A percentile compares a stretch with the other conserved stretches of the same genome.
Conservation (phyloP, 1,140 invertebrate genomes). For the Helicorthomorpha holstii region DNA sequence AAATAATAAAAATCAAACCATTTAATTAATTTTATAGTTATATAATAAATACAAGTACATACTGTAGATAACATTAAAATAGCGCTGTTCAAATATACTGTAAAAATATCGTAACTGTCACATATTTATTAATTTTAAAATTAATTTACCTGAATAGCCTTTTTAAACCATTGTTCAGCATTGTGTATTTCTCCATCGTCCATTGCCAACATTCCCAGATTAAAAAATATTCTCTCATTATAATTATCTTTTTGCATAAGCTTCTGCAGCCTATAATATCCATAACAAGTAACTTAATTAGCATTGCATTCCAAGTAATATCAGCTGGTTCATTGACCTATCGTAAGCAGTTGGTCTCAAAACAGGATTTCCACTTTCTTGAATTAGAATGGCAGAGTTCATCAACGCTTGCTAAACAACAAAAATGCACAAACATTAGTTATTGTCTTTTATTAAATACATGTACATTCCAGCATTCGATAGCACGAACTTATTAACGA, state of each 20-base stretch:
- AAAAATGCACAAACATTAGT: background rate
- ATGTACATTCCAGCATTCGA: too few species aligned
- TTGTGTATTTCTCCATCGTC: slow-evolving; percentile 73
- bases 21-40: background rate
- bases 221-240: slow-evolving; percentile 83
- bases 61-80: too few species aligned
- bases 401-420: slow-evolving; percentile 59
- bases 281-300: background rate
- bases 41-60: too few species aligned
- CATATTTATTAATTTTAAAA: too few species aligned
- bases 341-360: slow-evolving; percentile 14
- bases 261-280: slow-evolving; percentile 42
- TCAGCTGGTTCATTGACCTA: slow-evolving; percentile 1
- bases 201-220: slow-evolving; percentile 91
- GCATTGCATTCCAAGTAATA: background rate
- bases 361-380: slow-evolving; percentile 29
- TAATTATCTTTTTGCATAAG: slow-evolving; percentile 48
- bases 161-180: slow-evolving; percentile 75
- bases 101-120: too few species aligned
- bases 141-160: slow-evolving; percentile 49
- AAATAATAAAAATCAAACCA: slow-evolving; percentile 1
- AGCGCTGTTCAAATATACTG: too few species aligned
- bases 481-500: too few species aligned
- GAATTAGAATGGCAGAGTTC: slow-evolving; percentile 86
- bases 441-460: background rate